These are phyloP conservation scores for Rhodeus uyekii DNA, from an alignment of 2,797 vertebrate genomes.

Conservation along the genomic window DNA sequence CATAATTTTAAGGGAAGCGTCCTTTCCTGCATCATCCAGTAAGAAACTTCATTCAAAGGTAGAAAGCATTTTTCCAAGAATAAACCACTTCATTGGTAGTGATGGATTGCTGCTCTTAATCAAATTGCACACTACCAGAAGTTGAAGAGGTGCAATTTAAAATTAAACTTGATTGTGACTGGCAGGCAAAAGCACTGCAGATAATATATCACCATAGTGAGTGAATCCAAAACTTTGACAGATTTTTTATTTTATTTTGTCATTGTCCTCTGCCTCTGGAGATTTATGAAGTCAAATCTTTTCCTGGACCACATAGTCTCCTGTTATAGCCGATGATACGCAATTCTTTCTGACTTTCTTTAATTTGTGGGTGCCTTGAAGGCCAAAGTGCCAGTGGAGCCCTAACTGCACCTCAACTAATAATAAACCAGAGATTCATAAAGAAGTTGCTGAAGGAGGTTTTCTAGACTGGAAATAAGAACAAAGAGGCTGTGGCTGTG, in stretches of 20 bases:
- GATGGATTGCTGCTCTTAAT: constrained; percentile 27
- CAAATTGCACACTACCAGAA: constrained; percentile 5
- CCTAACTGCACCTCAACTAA: not conserved
- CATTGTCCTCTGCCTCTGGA: constrained; percentile 8
- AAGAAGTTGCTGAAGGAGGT: constrained; percentile 20
- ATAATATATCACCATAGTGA: not conserved
- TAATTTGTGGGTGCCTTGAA: constrained; percentile 24
- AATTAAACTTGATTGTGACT: not conserved
- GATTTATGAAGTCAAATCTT: constrained; percentile 6
- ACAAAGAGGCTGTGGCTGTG: constrained; percentile 1
- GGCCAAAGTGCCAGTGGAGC: constrained; percentile 2
- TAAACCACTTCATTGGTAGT: constrained; percentile 24
- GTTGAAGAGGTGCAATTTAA: not conserved
- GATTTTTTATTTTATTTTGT: no score
- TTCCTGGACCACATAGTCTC: not conserved
- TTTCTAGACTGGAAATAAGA: constrained; percentile 3
- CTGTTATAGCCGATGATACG: not conserved
- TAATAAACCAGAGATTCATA: constrained; percentile 11
- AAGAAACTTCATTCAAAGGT: constrained; percentile 21
- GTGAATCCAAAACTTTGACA: not conserved
- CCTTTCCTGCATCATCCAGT: not conserved
- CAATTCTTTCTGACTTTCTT: not conserved
- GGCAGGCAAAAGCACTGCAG: not conserved
- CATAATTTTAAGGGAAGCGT: not conserved
- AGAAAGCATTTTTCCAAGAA: not conserved